phyloP scores from a whole-genome alignment of 2,797 vertebrate genomes.

The Columba guinea region DNA sequence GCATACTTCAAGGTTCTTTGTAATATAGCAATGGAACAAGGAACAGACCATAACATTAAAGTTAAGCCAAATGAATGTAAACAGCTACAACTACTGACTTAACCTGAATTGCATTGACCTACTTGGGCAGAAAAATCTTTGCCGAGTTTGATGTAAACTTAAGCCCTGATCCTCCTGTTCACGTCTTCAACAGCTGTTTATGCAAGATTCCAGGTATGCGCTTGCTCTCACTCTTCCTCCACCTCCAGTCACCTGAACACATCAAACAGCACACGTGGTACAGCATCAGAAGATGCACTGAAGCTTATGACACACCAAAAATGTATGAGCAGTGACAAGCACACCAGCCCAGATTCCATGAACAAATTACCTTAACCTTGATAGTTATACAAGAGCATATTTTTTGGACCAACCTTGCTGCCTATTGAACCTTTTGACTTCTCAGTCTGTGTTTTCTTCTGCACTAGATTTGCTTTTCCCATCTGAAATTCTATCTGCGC shows the following conservation, averaged over 20 bases:
- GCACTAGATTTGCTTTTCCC: not conserved
- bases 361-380: not conserved
- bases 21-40: constrained; percentile 18
- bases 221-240: not conserved
- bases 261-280: not conserved
- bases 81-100: constrained; percentile 55
- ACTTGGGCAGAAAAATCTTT: constrained; percentile 63
- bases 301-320: not conserved
- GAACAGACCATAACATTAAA: constrained; percentile 19
- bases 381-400: not conserved
- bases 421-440: not conserved
- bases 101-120: constrained; percentile 63
- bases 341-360: not conserved
- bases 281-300: not conserved
- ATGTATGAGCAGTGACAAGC: not conserved
- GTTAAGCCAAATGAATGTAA: constrained; percentile 46
- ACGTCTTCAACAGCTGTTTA: not conserved
- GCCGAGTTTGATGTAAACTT: constrained; percentile 39
- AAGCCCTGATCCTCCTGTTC: constrained; percentile 6
- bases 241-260: not conserved
- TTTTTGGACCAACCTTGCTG: not conserved
- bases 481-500: not conserved
- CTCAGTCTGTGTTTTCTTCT: not conserved
- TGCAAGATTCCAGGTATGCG: not conserved
- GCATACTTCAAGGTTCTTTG: not conserved